These are phyloP conservation scores for Podiceps cristatus DNA, from an alignment of 2,113 vertebrate species.

Conservation along the genomic window DNA sequence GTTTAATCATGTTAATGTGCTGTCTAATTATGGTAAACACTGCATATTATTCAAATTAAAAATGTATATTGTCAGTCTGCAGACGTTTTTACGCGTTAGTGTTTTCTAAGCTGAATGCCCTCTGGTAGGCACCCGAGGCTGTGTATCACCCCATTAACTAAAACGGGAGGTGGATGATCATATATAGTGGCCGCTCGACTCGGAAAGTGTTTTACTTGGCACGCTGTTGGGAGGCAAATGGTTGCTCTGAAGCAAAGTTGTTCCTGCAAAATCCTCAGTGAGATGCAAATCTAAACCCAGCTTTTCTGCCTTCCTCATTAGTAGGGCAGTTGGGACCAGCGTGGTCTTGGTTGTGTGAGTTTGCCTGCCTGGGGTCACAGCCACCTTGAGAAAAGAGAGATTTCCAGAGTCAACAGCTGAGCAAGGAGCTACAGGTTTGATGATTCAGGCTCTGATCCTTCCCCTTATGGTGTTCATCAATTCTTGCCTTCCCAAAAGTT, in stretches of 20 bases:
- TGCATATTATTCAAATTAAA: conserved; percentile 70
- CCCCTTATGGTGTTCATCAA: not conserved
- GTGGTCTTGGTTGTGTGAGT: not conserved
- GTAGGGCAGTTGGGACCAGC: rapidly evolving
- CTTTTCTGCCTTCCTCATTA: not conserved
- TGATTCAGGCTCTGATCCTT: not conserved
- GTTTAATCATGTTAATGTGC: conserved; percentile 67
- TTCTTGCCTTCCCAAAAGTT: not conserved
- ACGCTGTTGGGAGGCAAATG: not conserved
- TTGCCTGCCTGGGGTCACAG: not conserved
- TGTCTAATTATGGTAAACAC: conserved; percentile 73
- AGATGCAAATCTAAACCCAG: not conserved
- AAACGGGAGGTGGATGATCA: not conserved
- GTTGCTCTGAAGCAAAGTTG: not conserved
- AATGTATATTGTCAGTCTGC: conserved; percentile 53
- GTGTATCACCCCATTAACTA: not conserved
- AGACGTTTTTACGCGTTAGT: conserved; percentile 17
- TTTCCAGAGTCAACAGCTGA: not conserved
- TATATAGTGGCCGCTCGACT: not conserved
- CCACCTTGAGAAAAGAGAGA: not conserved
- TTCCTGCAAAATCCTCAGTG: not conserved
- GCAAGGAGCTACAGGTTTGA: not conserved
- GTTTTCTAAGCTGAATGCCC: conserved; percentile 46
- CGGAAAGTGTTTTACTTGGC: not conserved
- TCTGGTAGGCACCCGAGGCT: conserved; percentile 1